Evolutionary conservation across 2,797 vertebrate genomes (phyloP), one percentile per base, ranked within the genome.

Genomic region (Poeciliopsis infans): DNA sequence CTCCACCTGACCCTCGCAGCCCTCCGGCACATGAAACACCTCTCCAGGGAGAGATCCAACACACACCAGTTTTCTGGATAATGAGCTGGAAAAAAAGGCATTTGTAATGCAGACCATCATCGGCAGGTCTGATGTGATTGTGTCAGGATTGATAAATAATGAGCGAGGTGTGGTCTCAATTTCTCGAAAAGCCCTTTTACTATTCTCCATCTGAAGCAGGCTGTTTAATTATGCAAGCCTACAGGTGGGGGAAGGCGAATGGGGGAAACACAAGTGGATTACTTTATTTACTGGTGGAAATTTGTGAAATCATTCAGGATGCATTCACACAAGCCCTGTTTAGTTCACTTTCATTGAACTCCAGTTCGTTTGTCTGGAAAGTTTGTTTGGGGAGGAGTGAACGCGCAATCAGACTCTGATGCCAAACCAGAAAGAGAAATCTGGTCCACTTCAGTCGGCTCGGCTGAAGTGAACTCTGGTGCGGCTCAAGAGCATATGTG

Each of bases 81-180:
- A 93, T 87, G 86, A 89, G 82, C 70, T 85, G 86, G 90, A 92
- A 88, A 88, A 91, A 92, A 88, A 71, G 72, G 79, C 75, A 88
- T 70, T 85, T 83, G 87, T 86, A 77, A 88, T 86, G 86, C 66
- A 80, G 83, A 85, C 66, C 49, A 15, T 77, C 80, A 72, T 77
- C 75, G 18, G 45, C 49, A 7, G 33, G 70, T 72, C 61, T 82
- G 82, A 80, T 74, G 74, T 49, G 75, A 84, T 43, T 47, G 77
- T 81, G 75, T 89, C 85, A 79, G 75, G 55, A 59, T 77, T 20
- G 1, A 87, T 89, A 76, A 85, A 88, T 88, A 82, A 83, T 82
- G 74, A 75, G 72, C 28, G 71, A 81, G 82, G 74, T 70, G 68
- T 7, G 10, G 61, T 83, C 80, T 87, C 77, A 57, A 39, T 86